A percentile compares a stretch with the other conserved stretches of the same genome.
phyloP scores from a whole-genome alignment of 2,113 vertebrate species.

The Laterallus jamaicensis region DNA sequence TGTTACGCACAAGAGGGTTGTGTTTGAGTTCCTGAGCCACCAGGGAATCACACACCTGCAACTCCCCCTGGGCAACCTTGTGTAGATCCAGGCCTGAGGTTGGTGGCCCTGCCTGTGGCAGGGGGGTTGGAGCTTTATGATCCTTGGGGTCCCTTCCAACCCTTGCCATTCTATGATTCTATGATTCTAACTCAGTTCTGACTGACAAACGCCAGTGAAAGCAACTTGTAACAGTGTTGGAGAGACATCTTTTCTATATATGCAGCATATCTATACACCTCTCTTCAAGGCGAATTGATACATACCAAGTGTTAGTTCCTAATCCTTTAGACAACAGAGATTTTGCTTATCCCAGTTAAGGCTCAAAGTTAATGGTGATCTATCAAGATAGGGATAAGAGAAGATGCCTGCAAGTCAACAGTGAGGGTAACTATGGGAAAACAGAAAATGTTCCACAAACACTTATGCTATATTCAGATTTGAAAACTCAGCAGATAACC shows the following conservation, averaged over 20 bases:
- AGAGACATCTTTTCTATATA: background rate
- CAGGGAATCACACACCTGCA: background rate
- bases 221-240: background rate
- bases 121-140: too few species aligned
- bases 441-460: background rate
- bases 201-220: background rate
- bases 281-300: background rate
- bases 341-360: background rate
- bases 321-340: background rate
- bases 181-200: rapidly evolving
- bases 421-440: background rate
- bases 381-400: background rate
- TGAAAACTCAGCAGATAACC: background rate
- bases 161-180: too few species aligned
- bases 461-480: background rate
- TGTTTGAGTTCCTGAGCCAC: background rate
- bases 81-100: too few species aligned
- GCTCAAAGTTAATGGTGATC: background rate
- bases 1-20: rapidly evolving
- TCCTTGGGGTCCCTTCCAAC: too few species aligned
- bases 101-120: too few species aligned
- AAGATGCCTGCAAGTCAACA: background rate
- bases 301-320: background rate
- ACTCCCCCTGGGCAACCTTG: too few species aligned
- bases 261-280: too few species aligned